Evolutionary conservation across 2,888 invertebrate genomes (phyloP), one percentile per base, ranked within the genome.

Genomic region (Ferdinandea cuprea): DNA sequence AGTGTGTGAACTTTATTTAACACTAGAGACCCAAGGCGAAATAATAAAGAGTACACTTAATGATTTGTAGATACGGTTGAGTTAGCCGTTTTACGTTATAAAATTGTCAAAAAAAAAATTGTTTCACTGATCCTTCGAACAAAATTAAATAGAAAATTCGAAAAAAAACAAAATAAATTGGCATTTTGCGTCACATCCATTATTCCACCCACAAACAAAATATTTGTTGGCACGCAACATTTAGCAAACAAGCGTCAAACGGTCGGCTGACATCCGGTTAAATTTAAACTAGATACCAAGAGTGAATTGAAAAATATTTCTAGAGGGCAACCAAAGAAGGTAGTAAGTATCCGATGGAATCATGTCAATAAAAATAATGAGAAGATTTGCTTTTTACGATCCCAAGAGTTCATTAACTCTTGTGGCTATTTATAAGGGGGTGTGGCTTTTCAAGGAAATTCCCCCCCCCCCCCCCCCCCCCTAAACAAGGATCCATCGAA

Each of bases 181-280:
- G 11, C 40, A 48, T 50, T 59, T 46, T 61, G 72, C 72, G 72
- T 63, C 72, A 72, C 17, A 72, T 63, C 11, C 42, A 44, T 21
- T 44, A 44, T 50, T 28, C 65, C 50, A 28, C 65, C 65, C 65
- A 65, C 63, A 59, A 69, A 65, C 63, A 59, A 69, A 40, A 13
- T 25, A 28, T 42, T 59, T 42, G 44, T 17, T 72, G 72, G 72
- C 72, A 72, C 42, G 28, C 44, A 63, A 63, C n/a, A 28, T 4
- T 28, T 13, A 2, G 44, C 30, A 54, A 52, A 28, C 19, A 4
- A 30, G 46, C 61, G 63, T 72, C 72, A 72, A 21, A 13, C 21
- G 8, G 40, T 59, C 71, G 59, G 71, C 59, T 13, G 69, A 69
- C 58, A 30, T 48, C 8, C 25, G 37, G 25, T 48, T 25, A 37